Percentiles rank a stretch among this genome's conserved stretches.
Evolutionary conservation across 2,797 vertebrate species (phyloP).

Genomic region (Synaphobranchus kaupii): DNA sequence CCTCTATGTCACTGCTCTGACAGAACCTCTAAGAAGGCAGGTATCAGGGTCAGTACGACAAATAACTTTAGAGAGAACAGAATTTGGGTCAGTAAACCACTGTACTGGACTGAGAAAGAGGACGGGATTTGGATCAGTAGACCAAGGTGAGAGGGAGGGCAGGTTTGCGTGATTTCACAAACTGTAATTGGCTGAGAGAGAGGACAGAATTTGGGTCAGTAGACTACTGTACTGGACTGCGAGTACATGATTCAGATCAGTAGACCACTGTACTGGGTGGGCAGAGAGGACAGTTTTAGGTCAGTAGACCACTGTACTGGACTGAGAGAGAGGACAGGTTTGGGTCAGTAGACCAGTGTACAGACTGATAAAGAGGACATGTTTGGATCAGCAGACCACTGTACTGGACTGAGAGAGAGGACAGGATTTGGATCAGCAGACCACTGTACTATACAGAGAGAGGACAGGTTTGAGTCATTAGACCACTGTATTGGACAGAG

Average conservation of each 20-base stretch:
- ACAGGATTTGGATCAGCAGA: not conserved
- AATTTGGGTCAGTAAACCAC: not conserved
- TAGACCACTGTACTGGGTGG: not conserved
- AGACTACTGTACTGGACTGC: no score
- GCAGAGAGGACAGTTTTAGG: not conserved
- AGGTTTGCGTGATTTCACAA: no score
- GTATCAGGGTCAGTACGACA: no score
- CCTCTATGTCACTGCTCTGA: not conserved
- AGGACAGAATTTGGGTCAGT: not conserved
- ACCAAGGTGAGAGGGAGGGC: not conserved
- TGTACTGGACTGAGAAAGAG: no score
- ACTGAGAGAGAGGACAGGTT: not conserved
- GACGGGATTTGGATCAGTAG: not conserved
- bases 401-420: not conserved
- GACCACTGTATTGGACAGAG: not conserved
- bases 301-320: not conserved
- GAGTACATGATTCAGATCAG: no score
- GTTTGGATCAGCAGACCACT: not conserved
- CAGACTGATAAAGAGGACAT: not conserved
- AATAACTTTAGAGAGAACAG: not conserved
- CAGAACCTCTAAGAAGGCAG: no score
- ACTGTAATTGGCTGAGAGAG: not conserved
- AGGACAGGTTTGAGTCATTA: not conserved
- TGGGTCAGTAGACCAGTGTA: not conserved
- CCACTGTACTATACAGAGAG: not conserved